Evolutionary conservation across 2,888 invertebrate genomes (phyloP), one percentile per base, ranked within the genome.

Genomic region (Blera fallax): DNA sequence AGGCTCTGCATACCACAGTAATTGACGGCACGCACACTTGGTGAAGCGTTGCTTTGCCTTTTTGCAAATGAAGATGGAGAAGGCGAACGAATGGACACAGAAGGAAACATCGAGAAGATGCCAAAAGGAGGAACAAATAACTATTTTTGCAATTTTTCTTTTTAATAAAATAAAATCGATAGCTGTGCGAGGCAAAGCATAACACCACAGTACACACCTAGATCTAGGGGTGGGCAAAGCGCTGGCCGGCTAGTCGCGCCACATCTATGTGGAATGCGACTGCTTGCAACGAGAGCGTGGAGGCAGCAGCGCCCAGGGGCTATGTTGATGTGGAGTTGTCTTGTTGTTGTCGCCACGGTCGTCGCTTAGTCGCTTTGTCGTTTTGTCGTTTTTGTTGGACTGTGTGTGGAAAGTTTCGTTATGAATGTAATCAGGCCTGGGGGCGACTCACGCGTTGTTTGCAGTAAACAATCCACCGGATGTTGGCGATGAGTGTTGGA

Each of bases 21-120:
- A 85, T 85, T 85, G 85, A 85, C 72, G 85, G 81, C 81, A 81
- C 85, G 81, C 85, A 85, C 76, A 85, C 85, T 81, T 81, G 65
- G 54, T 56, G 32, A 40, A 40, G 52, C 50, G 37, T 7, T 62
- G 69, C 60, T 60, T 45, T 48, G 56, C 29, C 37, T 27, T 3
- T 27, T 29, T 32, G 50, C 37, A 60, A 27, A 34, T 3, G 29
- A 45, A 48, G 37, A 52, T 32, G 29, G 29, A 40, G 11, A 14
- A 37, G 43, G 54, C 64, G 34, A 65, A 67, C 27, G 48, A 48
- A 54, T 60, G 67, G 74, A 2, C 14, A 7, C 8, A 14, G 48
- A 76, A 52, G 21, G 29, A 48, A 76, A n/a, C 8, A 4, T 50
- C 40, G 24, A 50, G 69, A 81, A 77, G 80, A 70, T 85, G 50